Evolutionary conservation across 2,113 vertebrate genomes (phyloP).

Genomic region (Caretta caretta): DNA sequence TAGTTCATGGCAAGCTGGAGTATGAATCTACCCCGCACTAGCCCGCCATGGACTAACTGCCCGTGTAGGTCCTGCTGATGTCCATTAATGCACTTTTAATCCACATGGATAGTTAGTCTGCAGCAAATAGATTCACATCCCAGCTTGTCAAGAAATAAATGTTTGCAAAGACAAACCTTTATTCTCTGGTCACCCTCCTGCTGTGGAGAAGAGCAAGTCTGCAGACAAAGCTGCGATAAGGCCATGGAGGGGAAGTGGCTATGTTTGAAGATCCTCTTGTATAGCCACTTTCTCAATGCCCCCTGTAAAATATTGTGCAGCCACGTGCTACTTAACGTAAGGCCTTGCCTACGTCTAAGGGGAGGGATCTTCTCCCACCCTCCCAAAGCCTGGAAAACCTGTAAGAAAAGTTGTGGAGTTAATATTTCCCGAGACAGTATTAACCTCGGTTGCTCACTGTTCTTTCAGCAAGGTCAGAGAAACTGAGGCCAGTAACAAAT

Average conservation of each 20-base stretch:
- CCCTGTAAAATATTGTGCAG: background rate
- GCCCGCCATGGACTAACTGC: background rate
- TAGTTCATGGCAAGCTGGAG: background rate
- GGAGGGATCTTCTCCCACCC: background rate
- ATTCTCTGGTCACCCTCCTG: background rate
- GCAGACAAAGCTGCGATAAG: background rate
- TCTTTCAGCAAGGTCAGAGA: background rate
- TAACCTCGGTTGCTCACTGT: background rate
- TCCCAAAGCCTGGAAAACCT: background rate
- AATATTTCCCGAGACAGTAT: background rate
- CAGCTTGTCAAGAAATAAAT: background rate
- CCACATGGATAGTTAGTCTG: background rate
- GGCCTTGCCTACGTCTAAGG: background rate
- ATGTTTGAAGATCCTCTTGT: background rate
- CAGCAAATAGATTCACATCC: background rate
- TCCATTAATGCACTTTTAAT: background rate
- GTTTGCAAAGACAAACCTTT: background rate
- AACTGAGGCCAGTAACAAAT: background rate
- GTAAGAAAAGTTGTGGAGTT: background rate
- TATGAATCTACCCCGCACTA: background rate
- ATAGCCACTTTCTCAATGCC: accelerated
- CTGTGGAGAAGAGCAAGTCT: background rate
- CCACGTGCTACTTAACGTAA: background rate
- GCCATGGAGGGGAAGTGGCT: background rate
- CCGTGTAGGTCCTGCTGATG: background rate